Conservation (phyloP, 2,797 vertebrate species). For the Dallia pectoralis region DNA sequence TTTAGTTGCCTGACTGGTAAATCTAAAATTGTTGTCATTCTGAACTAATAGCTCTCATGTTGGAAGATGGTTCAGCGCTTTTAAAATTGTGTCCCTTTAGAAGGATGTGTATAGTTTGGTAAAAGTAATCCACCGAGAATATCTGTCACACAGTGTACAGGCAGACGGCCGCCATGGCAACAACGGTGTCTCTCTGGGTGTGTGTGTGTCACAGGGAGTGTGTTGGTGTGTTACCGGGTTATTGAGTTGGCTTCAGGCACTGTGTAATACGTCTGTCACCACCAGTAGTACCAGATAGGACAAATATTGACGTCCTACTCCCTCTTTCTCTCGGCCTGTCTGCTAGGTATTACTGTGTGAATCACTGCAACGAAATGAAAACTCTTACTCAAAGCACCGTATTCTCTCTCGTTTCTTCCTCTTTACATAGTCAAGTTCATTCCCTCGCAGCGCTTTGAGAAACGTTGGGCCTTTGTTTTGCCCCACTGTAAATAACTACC, state of each 20-base stretch:
- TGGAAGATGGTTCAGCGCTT: not conserved
- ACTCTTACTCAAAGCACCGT: conserved; percentile 25
- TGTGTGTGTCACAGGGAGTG: not conserved
- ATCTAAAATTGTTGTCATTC: not conserved
- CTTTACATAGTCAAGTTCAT: conserved; percentile 18
- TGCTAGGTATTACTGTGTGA: conserved; percentile 31
- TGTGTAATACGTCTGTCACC: conserved; percentile 31
- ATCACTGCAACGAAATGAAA: conserved; percentile 34
- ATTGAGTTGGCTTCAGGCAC: conserved; percentile 39
- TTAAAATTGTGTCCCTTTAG: not conserved
- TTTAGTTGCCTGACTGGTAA: no score
- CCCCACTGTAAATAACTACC: conserved; percentile 47
- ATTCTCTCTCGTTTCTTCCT: conserved; percentile 29
- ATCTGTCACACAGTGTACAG: not conserved
- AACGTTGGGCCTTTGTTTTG: conserved; percentile 37
- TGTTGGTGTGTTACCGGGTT: conserved; percentile 21
- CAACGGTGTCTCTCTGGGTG: not conserved
- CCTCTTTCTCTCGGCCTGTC: conserved; percentile 4
- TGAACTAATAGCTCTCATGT: not conserved
- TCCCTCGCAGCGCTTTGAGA: conserved; percentile 35
- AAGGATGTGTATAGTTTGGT: not conserved
- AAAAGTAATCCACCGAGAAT: not conserved
- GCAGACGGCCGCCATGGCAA: not conserved
- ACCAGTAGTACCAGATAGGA: conserved; percentile 14
- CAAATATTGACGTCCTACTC: conserved; percentile 46